Conservation (phyloP, 2,797 vertebrate species). For the Enteromius fasciolatus region DNA sequence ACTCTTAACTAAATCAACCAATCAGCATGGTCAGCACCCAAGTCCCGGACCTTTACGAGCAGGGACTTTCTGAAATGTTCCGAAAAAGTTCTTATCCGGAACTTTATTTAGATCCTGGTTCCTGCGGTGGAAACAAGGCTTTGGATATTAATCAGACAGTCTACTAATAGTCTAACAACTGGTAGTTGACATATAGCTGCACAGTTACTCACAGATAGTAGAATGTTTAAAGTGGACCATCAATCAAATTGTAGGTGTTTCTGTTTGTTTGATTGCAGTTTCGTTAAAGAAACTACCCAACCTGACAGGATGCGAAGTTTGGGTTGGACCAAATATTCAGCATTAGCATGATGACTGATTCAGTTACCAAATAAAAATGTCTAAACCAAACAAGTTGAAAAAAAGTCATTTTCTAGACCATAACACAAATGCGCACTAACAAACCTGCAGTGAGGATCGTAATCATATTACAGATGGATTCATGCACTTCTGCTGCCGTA, state of each 20-base stretch:
- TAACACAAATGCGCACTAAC: neutral
- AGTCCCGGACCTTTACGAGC: no score
- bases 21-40: no score
- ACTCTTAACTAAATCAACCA: no score
- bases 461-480: slow-evolving; percentile 39
- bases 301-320: neutral
- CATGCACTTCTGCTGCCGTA: slow-evolving; percentile 23
- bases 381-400: slow-evolving; percentile 3
- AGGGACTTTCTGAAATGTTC: no score
- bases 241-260: neutral
- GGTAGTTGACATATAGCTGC: neutral
- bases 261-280: neutral
- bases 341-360: neutral
- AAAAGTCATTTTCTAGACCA: slow-evolving; percentile 26
- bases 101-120: no score
- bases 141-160: neutral
- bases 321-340: neutral
- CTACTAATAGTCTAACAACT: neutral
- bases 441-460: slow-evolving; percentile 25
- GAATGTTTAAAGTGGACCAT: neutral
- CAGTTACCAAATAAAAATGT: slow-evolving; percentile 1
- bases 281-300: neutral
- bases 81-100: no score
- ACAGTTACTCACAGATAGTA: neutral
- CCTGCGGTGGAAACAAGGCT: no score